Evolutionary conservation across 2,797 vertebrate genomes (phyloP).

Genomic region (Hipposideros larvatus): DNA sequence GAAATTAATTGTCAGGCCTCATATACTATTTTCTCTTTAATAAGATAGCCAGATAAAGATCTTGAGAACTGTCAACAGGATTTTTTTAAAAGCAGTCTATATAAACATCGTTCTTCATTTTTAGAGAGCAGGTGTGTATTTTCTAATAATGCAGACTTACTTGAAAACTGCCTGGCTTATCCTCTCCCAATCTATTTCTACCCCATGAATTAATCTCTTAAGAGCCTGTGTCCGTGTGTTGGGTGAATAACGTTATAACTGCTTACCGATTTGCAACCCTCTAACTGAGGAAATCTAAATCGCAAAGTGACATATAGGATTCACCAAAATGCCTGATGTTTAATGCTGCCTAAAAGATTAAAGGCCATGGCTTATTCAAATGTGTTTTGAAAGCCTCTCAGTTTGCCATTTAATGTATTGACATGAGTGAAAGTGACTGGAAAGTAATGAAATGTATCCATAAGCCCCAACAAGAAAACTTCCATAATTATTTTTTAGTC

Average conservation of each 20-base stretch:
- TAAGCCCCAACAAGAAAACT: not conserved
- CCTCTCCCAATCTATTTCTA: not conserved
- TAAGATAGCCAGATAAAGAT: not conserved
- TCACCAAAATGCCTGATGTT: not conserved
- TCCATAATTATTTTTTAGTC: conserved; percentile 7
- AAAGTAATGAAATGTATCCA: not conserved
- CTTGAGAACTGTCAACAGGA: not conserved
- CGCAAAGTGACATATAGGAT: not conserved
- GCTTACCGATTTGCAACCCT: not conserved
- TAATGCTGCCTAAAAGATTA: conserved; percentile 18
- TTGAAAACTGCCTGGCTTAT: conserved; percentile 54
- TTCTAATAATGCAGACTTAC: conserved; percentile 31
- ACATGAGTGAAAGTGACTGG: not conserved
- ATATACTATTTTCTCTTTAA: not conserved
- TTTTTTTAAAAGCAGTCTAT: not conserved
- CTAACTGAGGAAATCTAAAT: conserved; percentile 1
- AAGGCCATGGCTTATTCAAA: conserved; percentile 11
- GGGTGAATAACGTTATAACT: not conserved
- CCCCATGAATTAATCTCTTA: conserved; percentile 28
- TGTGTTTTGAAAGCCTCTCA: conserved; percentile 25
- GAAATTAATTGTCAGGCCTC: no score
- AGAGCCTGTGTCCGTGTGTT: not conserved
- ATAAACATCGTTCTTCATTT: not conserved
- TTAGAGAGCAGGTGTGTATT: conserved; percentile 30
- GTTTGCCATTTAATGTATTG: not conserved